phyloP scores from a whole-genome alignment of 1,140 invertebrate species.

The Zaprionus africanus region DNA sequence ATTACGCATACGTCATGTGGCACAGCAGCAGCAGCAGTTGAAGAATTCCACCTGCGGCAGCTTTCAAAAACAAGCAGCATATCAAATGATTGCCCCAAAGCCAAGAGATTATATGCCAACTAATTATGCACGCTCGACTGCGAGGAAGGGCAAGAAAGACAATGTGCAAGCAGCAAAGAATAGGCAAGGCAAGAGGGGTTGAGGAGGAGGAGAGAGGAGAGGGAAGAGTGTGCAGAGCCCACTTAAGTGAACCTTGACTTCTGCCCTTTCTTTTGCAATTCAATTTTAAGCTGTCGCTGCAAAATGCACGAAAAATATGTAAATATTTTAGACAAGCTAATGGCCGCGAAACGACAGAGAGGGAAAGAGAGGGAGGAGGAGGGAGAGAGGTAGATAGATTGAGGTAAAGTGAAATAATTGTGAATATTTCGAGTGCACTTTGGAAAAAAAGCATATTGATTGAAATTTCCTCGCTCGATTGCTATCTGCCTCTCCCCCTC shows the following conservation, averaged over 20 bases:
- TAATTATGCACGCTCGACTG: constrained; percentile 23
- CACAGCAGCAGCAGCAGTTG: constrained; percentile 3
- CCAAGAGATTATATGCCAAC: constrained; percentile 8
- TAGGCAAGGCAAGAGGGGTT: neutral
- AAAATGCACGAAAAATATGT: constrained; percentile 38
- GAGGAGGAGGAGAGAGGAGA: neutral
- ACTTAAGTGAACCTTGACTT: constrained; percentile 39
- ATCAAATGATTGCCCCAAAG: constrained; percentile 10
- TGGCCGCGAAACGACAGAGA: constrained; percentile 1
- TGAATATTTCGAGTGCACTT: constrained; percentile 15
- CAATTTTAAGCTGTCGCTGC: constrained; percentile 40
- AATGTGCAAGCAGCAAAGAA: constrained; percentile 10
- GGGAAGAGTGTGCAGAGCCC: constrained; percentile 15
- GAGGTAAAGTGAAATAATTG: neutral
- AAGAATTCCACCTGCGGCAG: constrained; percentile 2
- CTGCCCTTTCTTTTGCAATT: constrained; percentile 37
- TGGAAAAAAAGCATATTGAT: constrained; percentile 36
- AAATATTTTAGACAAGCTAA: constrained; percentile 27
- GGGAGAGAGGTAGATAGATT: neutral
- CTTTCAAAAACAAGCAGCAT: neutral
- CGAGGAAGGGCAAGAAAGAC: neutral
- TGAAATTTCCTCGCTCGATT: constrained; percentile 3
- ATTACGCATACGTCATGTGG: constrained; percentile 37
- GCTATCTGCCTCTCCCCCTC: neutral
- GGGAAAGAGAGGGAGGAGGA: neutral